A percentile compares a stretch with the other conserved stretches of the same genome.
phyloP scores from a whole-genome alignment of 2,113 vertebrate genomes.

The Ivindomyrus marchei region DNA sequence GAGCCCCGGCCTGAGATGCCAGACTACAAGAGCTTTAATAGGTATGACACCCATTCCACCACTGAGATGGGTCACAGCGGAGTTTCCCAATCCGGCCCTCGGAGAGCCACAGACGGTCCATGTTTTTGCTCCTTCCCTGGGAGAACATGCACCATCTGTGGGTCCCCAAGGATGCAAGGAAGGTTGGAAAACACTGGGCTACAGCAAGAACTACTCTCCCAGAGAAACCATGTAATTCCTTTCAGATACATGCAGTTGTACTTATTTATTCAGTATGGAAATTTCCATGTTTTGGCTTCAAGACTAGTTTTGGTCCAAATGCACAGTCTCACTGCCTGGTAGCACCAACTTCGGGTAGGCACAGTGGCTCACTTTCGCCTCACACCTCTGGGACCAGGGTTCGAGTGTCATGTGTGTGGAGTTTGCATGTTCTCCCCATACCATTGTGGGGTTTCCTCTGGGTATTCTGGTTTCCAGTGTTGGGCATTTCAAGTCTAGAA shows the following conservation, averaged over 20 bases:
- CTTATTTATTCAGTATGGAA: neutral
- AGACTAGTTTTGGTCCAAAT: neutral
- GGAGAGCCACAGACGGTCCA: neutral
- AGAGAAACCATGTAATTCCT: neutral
- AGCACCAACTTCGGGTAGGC: neutral
- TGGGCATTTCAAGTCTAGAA: too few relatives aligned
- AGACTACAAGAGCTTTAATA: constrained; percentile 90
- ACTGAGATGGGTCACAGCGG: neutral
- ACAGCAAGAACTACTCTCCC: neutral
- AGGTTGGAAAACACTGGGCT: neutral
- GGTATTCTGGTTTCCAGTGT: neutral
- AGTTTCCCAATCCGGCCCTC: too few relatives aligned
- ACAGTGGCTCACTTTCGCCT: neutral
- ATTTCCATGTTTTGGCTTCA: neutral
- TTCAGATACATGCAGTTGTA: neutral
- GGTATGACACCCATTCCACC: constrained; percentile 55
- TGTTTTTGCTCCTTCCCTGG: too few relatives aligned
- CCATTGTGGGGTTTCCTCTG: neutral
- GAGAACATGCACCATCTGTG: neutral
- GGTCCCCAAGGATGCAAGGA: neutral
- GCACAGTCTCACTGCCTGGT: neutral
- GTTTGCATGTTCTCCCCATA: neutral
- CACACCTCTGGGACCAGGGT: neutral
- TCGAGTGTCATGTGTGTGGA: neutral
- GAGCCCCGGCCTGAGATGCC: constrained; percentile 68